phyloP scores from a whole-genome alignment of 2,888 invertebrate species.

The Smittia sp. region DNA sequence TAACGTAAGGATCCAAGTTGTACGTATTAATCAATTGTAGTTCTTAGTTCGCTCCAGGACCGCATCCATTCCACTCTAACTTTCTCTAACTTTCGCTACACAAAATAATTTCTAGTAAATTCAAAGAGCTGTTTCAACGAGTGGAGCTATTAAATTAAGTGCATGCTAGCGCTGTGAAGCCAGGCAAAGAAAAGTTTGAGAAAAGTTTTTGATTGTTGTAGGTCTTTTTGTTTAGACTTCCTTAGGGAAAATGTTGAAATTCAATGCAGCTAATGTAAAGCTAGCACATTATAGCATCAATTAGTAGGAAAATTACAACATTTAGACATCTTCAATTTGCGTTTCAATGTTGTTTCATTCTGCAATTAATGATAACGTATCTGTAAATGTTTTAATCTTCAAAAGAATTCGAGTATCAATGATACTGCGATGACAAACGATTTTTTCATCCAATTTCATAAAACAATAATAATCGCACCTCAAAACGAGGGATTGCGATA shows the following conservation, averaged over 20 bases:
- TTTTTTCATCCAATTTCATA: not conserved
- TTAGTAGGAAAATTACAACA: too few species aligned
- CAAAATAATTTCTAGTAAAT: conserved; percentile 14
- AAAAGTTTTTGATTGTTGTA: conserved; percentile 24
- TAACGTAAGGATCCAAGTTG: too few species aligned
- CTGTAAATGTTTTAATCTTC: too few species aligned
- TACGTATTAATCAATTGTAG: too few species aligned
- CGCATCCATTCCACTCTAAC: not conserved
- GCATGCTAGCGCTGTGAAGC: not conserved
- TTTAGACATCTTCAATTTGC: too few species aligned
- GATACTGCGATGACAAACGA: not conserved
- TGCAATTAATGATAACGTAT: too few species aligned
- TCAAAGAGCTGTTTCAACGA: not conserved
- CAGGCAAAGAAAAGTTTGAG: not conserved
- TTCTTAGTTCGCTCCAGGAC: not conserved
- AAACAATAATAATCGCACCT: conserved; percentile 11
- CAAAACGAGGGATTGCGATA: not conserved
- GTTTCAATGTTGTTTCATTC: too few species aligned
- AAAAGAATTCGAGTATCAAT: too few species aligned
- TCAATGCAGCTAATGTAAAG: too few species aligned
- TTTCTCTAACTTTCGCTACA: not conserved
- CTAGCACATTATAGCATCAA: too few species aligned
- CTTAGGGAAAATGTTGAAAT: too few species aligned
- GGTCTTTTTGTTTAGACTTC: not conserved
- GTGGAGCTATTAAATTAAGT: conserved; percentile 31